phyloP scores from a whole-genome alignment of 1,140 invertebrate genomes.

The Penaeus chinensis region DNA sequence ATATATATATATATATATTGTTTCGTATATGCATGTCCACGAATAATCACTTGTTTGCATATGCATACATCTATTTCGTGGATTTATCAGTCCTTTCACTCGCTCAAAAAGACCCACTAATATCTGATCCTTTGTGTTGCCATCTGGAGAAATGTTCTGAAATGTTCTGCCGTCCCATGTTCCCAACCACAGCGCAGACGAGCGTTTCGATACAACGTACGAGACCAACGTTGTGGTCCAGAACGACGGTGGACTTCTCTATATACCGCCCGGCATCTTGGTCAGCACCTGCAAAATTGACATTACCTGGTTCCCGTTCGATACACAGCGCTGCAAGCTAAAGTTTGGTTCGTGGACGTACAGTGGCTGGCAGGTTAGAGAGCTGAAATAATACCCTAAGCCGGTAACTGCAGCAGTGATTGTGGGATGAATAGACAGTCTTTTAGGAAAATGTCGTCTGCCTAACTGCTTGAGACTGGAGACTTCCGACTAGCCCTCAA shows the following conservation, averaged over 20 bases:
- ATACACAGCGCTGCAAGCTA: slow-evolving; percentile 97
- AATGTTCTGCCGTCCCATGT: neutral
- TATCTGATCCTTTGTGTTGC: neutral
- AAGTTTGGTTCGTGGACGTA: slow-evolving; percentile 99
- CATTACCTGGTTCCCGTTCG: slow-evolving; percentile 99
- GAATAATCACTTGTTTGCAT: slow-evolving; percentile 7
- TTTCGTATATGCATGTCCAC: slow-evolving; percentile 18
- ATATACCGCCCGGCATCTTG: slow-evolving; percentile 97
- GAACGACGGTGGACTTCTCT: slow-evolving; percentile 92
- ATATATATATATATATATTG: neutral
- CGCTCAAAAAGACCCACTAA: neutral
- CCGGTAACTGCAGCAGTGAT: neutral
- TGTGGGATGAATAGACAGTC: too few species aligned
- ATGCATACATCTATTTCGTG: slow-evolving; percentile 19
- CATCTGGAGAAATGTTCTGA: too few species aligned
- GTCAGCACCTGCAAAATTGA: slow-evolving; percentile 99
- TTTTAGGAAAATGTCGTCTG: too few species aligned
- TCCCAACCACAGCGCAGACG: slow-evolving; percentile 84
- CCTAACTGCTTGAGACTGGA: too few species aligned
- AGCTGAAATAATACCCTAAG: neutral
- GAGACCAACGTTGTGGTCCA: slow-evolving; percentile 96
- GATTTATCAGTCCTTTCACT: too few species aligned
- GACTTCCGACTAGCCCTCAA: too few species aligned
- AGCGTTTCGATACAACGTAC: slow-evolving; percentile 97
- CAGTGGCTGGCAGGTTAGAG: slow-evolving; percentile 90